Evolutionary conservation across 2,888 invertebrate species (phyloP).

Genomic region (Strigamia maritima): DNA sequence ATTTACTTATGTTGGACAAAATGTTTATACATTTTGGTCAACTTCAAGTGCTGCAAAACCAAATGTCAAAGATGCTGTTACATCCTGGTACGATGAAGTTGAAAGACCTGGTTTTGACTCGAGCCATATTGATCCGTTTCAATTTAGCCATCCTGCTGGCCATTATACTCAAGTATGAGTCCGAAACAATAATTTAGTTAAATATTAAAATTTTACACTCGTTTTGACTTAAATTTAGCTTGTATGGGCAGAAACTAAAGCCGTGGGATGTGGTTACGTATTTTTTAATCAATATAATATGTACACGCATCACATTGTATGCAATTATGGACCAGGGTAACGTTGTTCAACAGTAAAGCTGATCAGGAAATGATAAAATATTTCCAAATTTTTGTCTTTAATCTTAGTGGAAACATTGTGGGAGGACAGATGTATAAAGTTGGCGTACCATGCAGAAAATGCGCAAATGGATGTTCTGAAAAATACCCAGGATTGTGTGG

Average conservation of each 20-base stretch:
- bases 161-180: constrained; percentile 57
- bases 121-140: constrained; percentile 26
- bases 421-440: constrained; percentile 1
- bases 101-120: constrained; percentile 35
- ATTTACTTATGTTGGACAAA: constrained; percentile 11
- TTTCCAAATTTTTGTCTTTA: background rate
- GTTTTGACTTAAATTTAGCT: constrained; percentile 58
- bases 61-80: background rate
- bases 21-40: constrained; percentile 12
- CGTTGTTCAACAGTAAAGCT: too few species aligned
- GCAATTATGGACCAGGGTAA: constrained; percentile 72
- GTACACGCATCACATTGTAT: constrained; percentile 77
- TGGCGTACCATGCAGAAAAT: background rate
- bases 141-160: constrained; percentile 44
- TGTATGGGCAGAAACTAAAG: constrained; percentile 81
- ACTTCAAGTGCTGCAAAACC: background rate
- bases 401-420: constrained; percentile 17
- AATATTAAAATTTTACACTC: background rate
- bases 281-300: constrained; percentile 71
- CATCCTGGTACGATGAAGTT: constrained; percentile 40
- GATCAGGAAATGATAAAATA: too few species aligned
- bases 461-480: background rate
- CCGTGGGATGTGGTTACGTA: constrained; percentile 81
- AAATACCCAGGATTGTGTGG: constrained; percentile 1
- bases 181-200: background rate